A percentile compares a stretch with the other conserved stretches of the same genome.
Evolutionary conservation across 2,797 vertebrate species (phyloP).

Genomic region (Poecile montanus): DNA sequence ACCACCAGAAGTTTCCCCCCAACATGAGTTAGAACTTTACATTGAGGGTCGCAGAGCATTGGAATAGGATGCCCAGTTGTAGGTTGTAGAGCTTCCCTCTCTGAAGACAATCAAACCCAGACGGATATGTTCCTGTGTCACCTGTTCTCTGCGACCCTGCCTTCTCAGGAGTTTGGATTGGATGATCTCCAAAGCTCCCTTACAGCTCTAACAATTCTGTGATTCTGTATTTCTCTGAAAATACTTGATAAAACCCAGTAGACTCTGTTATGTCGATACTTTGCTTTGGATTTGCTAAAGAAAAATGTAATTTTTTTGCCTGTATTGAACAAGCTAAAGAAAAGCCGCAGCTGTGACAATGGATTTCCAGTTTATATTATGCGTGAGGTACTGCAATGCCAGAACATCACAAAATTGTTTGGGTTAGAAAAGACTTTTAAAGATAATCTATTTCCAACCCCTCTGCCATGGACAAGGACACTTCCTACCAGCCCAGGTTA

Average conservation of each 20-base stretch:
- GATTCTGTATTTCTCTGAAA: background rate
- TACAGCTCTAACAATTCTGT: background rate
- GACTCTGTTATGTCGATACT: background rate
- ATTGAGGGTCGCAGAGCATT: background rate
- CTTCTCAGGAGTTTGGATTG: background rate
- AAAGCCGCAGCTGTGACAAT: background rate
- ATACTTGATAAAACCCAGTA: background rate
- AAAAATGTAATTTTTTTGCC: background rate
- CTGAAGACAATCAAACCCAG: background rate
- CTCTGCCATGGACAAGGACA: background rate
- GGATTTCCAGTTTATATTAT: background rate
- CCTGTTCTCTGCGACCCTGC: background rate
- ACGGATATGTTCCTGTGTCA: rapidly evolving
- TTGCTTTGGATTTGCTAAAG: background rate
- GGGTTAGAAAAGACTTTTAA: background rate
- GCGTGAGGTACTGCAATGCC: background rate
- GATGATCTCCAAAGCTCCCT: background rate
- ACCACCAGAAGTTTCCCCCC: background rate
- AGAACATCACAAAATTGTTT: background rate
- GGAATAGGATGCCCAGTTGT: background rate
- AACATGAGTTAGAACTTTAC: background rate
- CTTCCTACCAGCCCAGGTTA: background rate
- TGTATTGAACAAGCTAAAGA: background rate
- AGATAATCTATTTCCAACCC: background rate
- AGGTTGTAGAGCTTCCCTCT: background rate